Base-by-base conservation (phyloP, 2,113 vertebrate species). In the Budorcas taxicolor region DNA sequence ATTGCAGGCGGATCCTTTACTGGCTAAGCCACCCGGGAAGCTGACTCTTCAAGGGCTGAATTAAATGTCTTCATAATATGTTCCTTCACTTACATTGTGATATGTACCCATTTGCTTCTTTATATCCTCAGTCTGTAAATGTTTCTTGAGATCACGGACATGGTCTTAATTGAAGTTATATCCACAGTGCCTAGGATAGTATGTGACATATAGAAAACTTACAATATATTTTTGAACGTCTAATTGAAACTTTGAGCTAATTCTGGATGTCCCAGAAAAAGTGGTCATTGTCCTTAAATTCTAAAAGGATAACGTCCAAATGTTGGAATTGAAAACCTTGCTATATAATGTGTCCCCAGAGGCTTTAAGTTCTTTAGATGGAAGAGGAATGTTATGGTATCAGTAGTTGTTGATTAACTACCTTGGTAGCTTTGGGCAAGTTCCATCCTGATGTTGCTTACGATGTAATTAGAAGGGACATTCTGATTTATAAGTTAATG, bases 401-500 rank as follows among this genome's bases (percentile, higher is more conserved):
- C 74, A 4, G 43, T 90, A 43, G 84, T 87, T 96, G 95, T 90
- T 96, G 97, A 95, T 96, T 90, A 96, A 96, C 97, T 96, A 25
- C 3, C 0, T 40, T 47, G 62, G 74, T 90, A 88, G 87, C 95
- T 97, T 86, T 94, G 67, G 95, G 92, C 92, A 96, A 97, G 76
- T 91, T 95, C 74, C 87, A 91, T 47, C 86, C 16, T 87, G 85
- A 90, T 97, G 76, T 91, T 93, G 87, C 93, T 96, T 93, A 93
- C 93, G 96, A 95, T 96, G 53, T 96, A 96, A 97, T 97, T 98
- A 97, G 94, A 96, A 97, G 87, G 92, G 95, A 92, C 95, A 88
- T 87, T 98, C 96, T 97, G 97, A 96, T 98, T 78, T 98, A 92
- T 96, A 96, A 97, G 90, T 95, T 97, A 98, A 97, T 96, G 87